Evolutionary conservation across 2,113 vertebrate genomes (phyloP), one percentile per base, ranked within the genome.

Genomic region (Chaenocephalus aceratus): DNA sequence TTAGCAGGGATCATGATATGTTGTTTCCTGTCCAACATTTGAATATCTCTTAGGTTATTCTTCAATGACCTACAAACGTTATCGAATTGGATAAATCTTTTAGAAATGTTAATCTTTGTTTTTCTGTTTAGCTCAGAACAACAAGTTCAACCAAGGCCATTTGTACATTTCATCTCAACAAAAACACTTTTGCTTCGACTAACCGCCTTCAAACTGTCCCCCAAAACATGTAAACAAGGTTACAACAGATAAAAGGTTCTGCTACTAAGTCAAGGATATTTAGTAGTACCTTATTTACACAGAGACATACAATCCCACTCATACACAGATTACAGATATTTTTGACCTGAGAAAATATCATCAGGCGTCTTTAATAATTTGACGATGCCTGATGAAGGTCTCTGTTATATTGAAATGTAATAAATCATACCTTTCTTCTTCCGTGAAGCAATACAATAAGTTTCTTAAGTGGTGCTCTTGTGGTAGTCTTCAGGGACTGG

Each of bases 101-200:
- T 7, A 46, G 5, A 74, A 30, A 30, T 30, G 30, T 30, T 30
- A 30, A 48, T 53, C 1, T 26, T 30, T 34, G 6, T 23, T 21
- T 48, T 45, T 63, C 63, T 61, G 6, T 74, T 34, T 64, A 16
- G 2, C 15, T 63, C 75, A 41, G 36, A 41, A 41, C 36, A 41
- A 58, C 21, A 72, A 63, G 21, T 59, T 52, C 11, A 21, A 6
- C 59, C n/a, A n/a, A 49, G 48, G 54, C 15, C 9, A 18, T 14
- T 44, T 7, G 66, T 21, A 46, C 52, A 75, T 79, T 87, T 72
- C 30, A 30, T 30, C 30, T 30, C 30, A 30, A 72, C 41, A 21
- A 82, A 64, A 83, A 72, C 34, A 77, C 7, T 48, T 63, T 59
- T 70, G 75, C 51, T 89, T 78, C 82, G 80, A 77, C 86, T 76